Evolutionary conservation across 2,113 vertebrate species (phyloP).

Genomic region (Lagopus muta): DNA sequence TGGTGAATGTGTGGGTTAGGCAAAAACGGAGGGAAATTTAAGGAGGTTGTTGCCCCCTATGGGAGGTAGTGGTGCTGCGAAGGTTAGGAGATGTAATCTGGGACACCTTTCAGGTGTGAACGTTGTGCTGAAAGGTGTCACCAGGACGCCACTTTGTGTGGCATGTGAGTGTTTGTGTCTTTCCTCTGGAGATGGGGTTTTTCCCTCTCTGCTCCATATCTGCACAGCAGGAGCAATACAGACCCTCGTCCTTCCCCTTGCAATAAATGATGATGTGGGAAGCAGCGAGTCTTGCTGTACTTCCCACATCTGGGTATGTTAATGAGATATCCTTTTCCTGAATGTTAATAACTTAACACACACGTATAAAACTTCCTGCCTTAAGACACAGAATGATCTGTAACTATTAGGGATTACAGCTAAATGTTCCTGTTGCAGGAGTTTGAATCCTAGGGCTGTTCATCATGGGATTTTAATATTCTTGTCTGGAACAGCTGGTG

Average conservation of each 20-base stretch:
- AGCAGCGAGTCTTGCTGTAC: slow-evolving; percentile 7
- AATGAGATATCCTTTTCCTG: slow-evolving; percentile 29
- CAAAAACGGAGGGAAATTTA: not conserved
- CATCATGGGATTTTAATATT: slow-evolving; percentile 25
- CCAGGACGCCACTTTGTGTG: not conserved
- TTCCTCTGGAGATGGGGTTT: accelerated
- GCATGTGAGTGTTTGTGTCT: not conserved
- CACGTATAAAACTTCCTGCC: slow-evolving; percentile 48
- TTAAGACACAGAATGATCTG: slow-evolving; percentile 49
- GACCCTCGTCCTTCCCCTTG: not conserved
- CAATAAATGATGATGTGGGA: not conserved
- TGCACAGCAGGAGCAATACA: not conserved
- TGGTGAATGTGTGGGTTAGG: accelerated
- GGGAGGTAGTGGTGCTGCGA: not conserved
- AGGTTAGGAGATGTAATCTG: not conserved
- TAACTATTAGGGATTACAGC: slow-evolving; percentile 49
- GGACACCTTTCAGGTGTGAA: not conserved
- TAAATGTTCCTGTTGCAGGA: slow-evolving; percentile 22
- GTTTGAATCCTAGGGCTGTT: slow-evolving; percentile 44
- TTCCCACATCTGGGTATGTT: slow-evolving; percentile 18
- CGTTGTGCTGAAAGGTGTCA: not conserved
- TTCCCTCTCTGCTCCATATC: not conserved
- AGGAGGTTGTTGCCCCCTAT: not conserved
- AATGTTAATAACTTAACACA: slow-evolving; percentile 53
- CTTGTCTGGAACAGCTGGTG: slow-evolving; percentile 49